Evolutionary conservation across 2,113 vertebrate species (phyloP), one percentile per base, ranked within the genome.

Genomic region (Plotosus lineatus): DNA sequence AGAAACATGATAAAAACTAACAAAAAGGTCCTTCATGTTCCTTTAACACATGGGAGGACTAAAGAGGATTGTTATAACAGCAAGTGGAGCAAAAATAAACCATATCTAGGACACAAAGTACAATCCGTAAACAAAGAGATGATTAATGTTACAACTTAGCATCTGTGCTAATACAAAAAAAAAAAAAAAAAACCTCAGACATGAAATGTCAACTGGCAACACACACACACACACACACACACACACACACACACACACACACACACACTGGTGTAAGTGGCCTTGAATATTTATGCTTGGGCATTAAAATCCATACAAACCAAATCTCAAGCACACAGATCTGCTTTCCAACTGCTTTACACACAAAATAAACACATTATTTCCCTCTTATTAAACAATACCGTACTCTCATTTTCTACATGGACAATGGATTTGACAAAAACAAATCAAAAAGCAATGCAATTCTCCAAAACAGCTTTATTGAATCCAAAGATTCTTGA

Each of bases 1-100:
- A 85, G 66, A 82, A 82, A 79, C 87, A 88, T 88, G 48, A 77
- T 28, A 66, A 71, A 71, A 69, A 85, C 23, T 33, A 75, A 81
- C 55, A 42, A 46, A 78, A 77, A 46, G 73, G 23, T 71, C 38
- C 56, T 76, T 78, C 15, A 31, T 77, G 56, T 53, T 2, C 19
- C 58, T 36, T 42, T 63, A 56, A 50, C 40, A 56, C 58, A 44
- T 46, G n/a, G 33, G 40, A 21, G 23, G 6, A 79, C 4, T 36
- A 50, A 72, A 77, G 75, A 66, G 74, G 48, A 44, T 72, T 71
- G 21, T 72, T 68, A 77, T 44, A 79, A 77, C 65, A 80, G 36
- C 14, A 55, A 63, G 28, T 63, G 26, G n/a, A 76, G 63, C 68
- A 75, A 60, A 84, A 76, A 83, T 58, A 85, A 85, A 75, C n/a